Evolutionary conservation across 30 jellyfish, hydroid and myxozoan genomes (phyloP).

Genomic region (Catostylus mosaicus): DNA sequence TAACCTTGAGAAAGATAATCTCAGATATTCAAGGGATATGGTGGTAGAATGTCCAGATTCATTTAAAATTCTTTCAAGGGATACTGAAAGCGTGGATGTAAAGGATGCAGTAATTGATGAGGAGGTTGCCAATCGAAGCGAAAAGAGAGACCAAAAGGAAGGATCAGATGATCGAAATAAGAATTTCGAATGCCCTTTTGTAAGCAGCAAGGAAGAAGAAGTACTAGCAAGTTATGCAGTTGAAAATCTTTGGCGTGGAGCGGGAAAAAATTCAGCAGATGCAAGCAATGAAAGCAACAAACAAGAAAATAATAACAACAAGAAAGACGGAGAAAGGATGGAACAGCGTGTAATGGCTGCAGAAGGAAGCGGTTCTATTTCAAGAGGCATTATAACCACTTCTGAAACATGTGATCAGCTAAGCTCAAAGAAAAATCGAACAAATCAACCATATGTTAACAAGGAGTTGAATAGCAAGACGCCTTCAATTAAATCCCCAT

Average conservation of each 20-base stretch:
- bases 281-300: background rate
- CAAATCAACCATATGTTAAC: no score
- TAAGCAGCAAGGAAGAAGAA: slow-evolving; percentile 56
- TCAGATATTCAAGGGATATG: background rate
- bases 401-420: no score
- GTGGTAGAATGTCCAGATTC: slow-evolving; percentile 15
- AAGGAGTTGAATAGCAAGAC: background rate
- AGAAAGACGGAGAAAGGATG: no score
- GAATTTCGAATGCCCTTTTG: slow-evolving; percentile 36
- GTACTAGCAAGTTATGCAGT: slow-evolving; percentile 37
- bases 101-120: background rate
- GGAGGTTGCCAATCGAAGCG: background rate
- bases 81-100: slow-evolving; percentile 8
- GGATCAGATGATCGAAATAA: background rate
- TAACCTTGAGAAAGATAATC: background rate
- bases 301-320: no score
- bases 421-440: no score
- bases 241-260: slow-evolving; percentile 20
- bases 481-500: background rate
- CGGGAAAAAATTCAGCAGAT: background rate
- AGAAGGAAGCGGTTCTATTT: no score
- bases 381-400: no score
- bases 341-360: no score
- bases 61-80: slow-evolving; percentile 34
- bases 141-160: background rate